Evolutionary conservation across 1,140 invertebrate genomes (phyloP), one percentile per base, ranked within the genome.

Genomic region (Frieseomelitta varia): DNA sequence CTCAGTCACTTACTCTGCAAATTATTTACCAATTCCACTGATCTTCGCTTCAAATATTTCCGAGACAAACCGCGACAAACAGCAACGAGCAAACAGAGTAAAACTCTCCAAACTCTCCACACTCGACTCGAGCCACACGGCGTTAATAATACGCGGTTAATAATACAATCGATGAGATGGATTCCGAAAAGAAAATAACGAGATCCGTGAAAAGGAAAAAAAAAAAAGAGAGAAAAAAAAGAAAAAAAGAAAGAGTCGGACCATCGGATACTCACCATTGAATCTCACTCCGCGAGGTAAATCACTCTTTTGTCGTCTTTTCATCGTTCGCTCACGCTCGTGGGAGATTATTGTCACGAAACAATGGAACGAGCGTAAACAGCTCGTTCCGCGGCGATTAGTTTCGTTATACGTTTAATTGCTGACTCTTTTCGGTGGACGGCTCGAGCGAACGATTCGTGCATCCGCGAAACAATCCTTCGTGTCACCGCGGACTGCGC

Each of bases 321-420:
- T 30, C 30, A 24, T 69, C 3, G 56, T 24, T 1, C 6, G 6
- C 4, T 0, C 15, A 34, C 2, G 19, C 14, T 51, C 39, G n/a
- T 63, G 81, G 65, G 55, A 58, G 61, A 88, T 73, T 74, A 67
- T 69, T 76, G 85, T 85, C 24, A 30, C 30, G 39, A 55, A 78
- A 88, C 87, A 88, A 88, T 88, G 27, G 27, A 34, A 1, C 10
- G 2, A 58, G n/a, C 56, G 53, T 79, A 88, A 87, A 87, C 77
- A 85, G 12, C 15, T 19, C 63, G 71, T 74, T 55, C 27, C 75
- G 61, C n/a, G 55, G 71, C 86, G 76, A 87, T 88, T 85, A 88
- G 71, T 79, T 78, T 85, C 75, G 79, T 88, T 88, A 81, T 69
- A 67, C 67, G 47, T 71, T 74, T 89, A 89, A 89, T 88, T 87